Evolutionary conservation across 2,797 vertebrate genomes (phyloP).

Genomic region (Anguilla anguilla): DNA sequence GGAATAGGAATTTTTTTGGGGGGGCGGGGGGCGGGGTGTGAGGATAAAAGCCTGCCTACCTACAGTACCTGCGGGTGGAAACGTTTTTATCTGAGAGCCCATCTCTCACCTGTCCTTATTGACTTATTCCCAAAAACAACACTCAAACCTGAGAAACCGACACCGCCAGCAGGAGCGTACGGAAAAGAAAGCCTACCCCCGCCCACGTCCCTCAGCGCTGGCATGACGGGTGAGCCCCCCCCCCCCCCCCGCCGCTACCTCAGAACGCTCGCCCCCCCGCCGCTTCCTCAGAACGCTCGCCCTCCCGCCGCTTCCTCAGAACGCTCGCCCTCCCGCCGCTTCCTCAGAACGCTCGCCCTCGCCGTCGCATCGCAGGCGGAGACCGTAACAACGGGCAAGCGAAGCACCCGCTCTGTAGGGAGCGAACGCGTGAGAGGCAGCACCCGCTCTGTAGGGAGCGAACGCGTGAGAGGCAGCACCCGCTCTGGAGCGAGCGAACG

Average conservation of each 20-base stretch:
- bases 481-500: no score
- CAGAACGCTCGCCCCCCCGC: slow-evolving; percentile 61
- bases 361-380: no score
- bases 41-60: slow-evolving; percentile 25
- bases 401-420: neutral
- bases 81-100: slow-evolving; percentile 20
- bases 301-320: no score
- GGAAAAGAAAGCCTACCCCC: slow-evolving; percentile 2
- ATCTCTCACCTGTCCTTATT: slow-evolving; percentile 23
- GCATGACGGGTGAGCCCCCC: neutral
- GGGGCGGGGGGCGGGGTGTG: neutral
- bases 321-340: no score
- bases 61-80: slow-evolving; percentile 21
- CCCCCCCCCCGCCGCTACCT: no score
- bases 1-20: neutral
- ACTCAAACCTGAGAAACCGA: slow-evolving; percentile 41
- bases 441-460: no score
- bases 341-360: no score
- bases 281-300: slow-evolving; percentile 60
- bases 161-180: slow-evolving; percentile 15
- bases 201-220: slow-evolving; percentile 6
- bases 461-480: no score
- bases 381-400: neutral
- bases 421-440: neutral
- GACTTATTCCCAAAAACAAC: slow-evolving; percentile 30